Base-by-base conservation (phyloP, 2,113 vertebrate species). In the Dendropsophus ebraccatus region DNA sequence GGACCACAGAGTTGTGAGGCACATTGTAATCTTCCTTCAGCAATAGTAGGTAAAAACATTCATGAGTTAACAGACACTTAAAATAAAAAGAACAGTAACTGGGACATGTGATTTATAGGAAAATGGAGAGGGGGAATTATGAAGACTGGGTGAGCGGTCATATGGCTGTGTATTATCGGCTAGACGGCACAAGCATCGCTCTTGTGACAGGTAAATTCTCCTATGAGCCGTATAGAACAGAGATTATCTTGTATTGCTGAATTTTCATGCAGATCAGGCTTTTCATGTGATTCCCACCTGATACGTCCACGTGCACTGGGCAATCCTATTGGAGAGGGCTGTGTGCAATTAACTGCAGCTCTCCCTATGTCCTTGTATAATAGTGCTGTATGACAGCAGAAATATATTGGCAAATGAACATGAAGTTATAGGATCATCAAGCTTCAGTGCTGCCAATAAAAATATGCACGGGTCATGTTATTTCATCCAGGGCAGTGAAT, bases 211-310 rank as follows among this genome's bases (percentile, higher is more conserved):
- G 56, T 50, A n/a, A 70, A 70, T n/a, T 56, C 35, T 35, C 21
- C 17, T 13, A 50, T 21, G 30, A 70, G 28, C 16, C 19, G 4
- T 17, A 32, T 7, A 50, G 19, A 28, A 82, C 80, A 81, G 79
- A 67, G 79, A 50, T 52, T 69, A 47, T 30, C 70, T 65, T 50
- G 28, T 70, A 25, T 70, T 41, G 21, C 45, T 52, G 41, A 65
- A 65, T 82, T 52, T 69, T 65, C 45, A 70, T 67, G 25, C 45
- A 67, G 28, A 81, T 47, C 41, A 81, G 41, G 79, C 56, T 58
- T 65, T 65, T 67, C 58, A 82, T 50, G 80, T n/a, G 25, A 82
- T 50, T 50, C 80, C 28, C 80, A 70, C 25, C 47, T 82, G 62
- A 82, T 28, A 32, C 52, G 17, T 50, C 45, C 23, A 19, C 16